Evolutionary conservation across 2,113 vertebrate species (phyloP).

Genomic region (Carettochelys insculpta): DNA sequence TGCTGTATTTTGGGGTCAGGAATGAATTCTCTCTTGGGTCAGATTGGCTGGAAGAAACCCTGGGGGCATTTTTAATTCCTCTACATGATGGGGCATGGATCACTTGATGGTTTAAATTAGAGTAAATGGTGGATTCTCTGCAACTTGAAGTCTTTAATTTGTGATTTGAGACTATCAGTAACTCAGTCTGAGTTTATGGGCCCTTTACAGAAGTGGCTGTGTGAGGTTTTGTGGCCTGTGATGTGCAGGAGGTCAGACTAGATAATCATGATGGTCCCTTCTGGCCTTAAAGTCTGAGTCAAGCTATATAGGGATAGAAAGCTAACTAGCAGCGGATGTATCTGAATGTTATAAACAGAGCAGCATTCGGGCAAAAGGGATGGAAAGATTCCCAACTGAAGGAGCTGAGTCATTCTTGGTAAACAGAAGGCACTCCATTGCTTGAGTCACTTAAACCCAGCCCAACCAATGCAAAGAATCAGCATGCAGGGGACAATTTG

Average conservation of each 20-base stretch:
- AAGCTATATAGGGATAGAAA: no score
- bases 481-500: background rate
- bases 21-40: background rate
- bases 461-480: background rate
- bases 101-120: background rate
- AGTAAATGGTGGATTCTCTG: background rate
- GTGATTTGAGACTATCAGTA: background rate
- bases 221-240: background rate
- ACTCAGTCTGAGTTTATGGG: background rate
- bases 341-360: background rate
- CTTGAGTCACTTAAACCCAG: background rate
- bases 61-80: background rate
- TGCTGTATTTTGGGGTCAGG: no score
- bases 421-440: background rate
- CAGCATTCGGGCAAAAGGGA: background rate
- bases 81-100: background rate
- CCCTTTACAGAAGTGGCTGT: background rate
- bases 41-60: background rate
- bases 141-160: background rate
- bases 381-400: background rate
- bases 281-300: background rate
- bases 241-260: background rate
- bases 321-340: background rate
- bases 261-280: background rate
- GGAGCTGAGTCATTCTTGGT: background rate